These are phyloP conservation scores for Notolabrus celidotus DNA, from an alignment of 2,797 vertebrate genomes.

Conservation along the genomic window DNA sequence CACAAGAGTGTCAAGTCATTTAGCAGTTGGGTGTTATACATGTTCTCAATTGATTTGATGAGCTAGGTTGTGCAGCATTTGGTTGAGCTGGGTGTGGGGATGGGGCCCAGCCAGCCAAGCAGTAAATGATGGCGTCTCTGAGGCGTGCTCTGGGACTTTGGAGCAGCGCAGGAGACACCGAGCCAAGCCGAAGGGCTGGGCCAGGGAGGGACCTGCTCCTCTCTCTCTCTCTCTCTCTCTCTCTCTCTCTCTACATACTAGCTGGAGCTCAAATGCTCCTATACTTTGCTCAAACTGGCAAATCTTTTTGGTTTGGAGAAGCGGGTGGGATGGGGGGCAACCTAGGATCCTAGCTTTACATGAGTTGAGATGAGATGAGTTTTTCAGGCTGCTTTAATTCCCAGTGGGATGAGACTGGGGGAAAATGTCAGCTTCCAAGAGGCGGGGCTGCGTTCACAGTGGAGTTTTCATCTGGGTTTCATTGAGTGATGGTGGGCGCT, in stretches of 20 bases:
- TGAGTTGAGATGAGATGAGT: constrained; percentile 64
- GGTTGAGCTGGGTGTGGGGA: constrained; percentile 64
- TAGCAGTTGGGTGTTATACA: constrained; percentile 37
- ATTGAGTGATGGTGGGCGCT: constrained; percentile 44
- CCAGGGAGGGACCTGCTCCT: constrained; percentile 64
- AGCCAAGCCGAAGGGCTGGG: constrained; percentile 67
- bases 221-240: constrained; percentile 12
- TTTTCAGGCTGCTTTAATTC: constrained; percentile 59
- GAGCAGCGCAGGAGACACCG: constrained; percentile 47
- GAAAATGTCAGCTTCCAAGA: constrained; percentile 54
- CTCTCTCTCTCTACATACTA: constrained; percentile 14
- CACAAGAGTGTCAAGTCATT: constrained; percentile 23
- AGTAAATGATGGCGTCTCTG: constrained; percentile 78
- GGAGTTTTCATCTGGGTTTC: constrained; percentile 63
- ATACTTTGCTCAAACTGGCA: constrained; percentile 59
- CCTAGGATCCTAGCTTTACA: constrained; percentile 58
- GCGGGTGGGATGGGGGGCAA: constrained; percentile 29
- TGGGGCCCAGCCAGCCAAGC: constrained; percentile 65
- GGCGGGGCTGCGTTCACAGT: constrained; percentile 24
- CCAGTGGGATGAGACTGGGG: constrained; percentile 43
- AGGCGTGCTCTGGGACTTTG: constrained; percentile 68
- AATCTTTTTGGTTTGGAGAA: constrained; percentile 43
- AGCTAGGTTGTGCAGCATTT: constrained; percentile 43
- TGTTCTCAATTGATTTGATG: constrained; percentile 51
- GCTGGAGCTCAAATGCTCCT: constrained; percentile 17